Evolutionary conservation across 2,797 vertebrate genomes (phyloP).

Genomic region (Lagocephalus sceleratus): DNA sequence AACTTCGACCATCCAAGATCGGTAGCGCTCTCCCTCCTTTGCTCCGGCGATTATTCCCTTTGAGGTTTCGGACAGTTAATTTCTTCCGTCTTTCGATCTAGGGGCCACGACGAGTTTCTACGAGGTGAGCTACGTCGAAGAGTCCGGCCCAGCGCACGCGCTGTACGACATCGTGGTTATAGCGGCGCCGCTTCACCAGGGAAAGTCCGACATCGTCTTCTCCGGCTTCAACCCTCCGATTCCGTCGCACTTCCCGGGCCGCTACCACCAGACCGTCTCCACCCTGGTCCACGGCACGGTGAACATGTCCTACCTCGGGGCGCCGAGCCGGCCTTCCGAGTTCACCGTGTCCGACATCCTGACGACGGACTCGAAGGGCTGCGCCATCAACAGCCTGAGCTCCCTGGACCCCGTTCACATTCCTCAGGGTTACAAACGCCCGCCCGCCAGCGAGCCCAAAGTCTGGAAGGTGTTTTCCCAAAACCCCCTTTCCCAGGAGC

Average conservation of each 20-base stretch:
- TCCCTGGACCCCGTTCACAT: conserved; percentile 72
- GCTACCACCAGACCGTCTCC: conserved; percentile 79
- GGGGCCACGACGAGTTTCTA: conserved; percentile 75
- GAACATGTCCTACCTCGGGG: conserved; percentile 85
- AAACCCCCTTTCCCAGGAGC: conserved; percentile 72
- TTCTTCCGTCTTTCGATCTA: conserved; percentile 28
- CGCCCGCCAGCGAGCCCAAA: conserved; percentile 52
- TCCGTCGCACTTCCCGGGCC: conserved; percentile 72
- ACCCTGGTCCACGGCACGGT: conserved; percentile 85
- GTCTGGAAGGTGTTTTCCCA: conserved; percentile 90
- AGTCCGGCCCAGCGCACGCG: conserved; percentile 72
- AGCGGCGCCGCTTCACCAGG: conserved; percentile 83
- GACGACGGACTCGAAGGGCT: conserved; percentile 76
- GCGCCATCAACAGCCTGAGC: conserved; percentile 76
- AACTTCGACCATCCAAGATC: conserved; percentile 66
- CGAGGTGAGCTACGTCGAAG: conserved; percentile 79
- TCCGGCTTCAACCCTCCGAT: conserved; percentile 82
- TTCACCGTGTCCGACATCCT: conserved; percentile 75
- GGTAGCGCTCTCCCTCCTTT: conserved; percentile 62
- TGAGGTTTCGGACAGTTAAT: neutral
- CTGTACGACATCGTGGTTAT: conserved; percentile 88
- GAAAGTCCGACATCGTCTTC: conserved; percentile 83
- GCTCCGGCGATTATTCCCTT: neutral
- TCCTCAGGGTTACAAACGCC: conserved; percentile 53
- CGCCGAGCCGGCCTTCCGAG: conserved; percentile 37